These are phyloP conservation scores for Prorops nasuta DNA, from an alignment of 1,140 invertebrate genomes.

Conservation along the genomic window DNA sequence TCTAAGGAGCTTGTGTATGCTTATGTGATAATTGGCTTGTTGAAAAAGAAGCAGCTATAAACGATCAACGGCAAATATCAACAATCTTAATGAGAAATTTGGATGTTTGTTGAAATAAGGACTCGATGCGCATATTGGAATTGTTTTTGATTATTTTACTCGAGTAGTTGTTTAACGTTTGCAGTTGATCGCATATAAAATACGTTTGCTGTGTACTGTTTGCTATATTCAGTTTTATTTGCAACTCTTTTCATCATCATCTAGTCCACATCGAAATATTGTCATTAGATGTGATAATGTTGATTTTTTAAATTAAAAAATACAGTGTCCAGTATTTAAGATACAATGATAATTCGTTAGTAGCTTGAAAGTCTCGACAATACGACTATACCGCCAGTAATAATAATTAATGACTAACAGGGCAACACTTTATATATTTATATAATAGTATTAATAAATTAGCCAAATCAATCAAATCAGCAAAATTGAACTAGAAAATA, in stretches of 20 bases:
- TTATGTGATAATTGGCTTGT: constrained; percentile 23
- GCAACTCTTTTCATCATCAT: constrained; percentile 15
- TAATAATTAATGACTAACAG: constrained; percentile 8
- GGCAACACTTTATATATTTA: too few species aligned
- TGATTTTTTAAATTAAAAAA: constrained; percentile 22
- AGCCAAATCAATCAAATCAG: too few species aligned
- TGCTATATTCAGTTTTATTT: constrained; percentile 24
- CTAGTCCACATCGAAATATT: constrained; percentile 24
- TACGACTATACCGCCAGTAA: background rate
- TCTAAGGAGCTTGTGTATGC: too few species aligned
- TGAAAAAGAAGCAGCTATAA: constrained; percentile 36
- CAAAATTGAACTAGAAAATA: too few species aligned
- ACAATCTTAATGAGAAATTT: constrained; percentile 1
- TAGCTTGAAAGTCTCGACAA: background rate
- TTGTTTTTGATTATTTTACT: constrained; percentile 3
- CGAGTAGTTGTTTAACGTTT: constrained; percentile 7
- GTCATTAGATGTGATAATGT: constrained; percentile 23
- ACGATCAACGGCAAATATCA: constrained; percentile 35
- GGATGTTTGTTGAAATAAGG: background rate
- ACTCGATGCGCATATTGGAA: background rate
- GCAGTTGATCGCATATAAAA: constrained; percentile 40
- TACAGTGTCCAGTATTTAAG: constrained; percentile 21
- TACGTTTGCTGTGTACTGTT: constrained; percentile 28
- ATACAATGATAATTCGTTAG: constrained; percentile 16
- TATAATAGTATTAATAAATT: too few species aligned